Conservation (phyloP, 2,888 invertebrate genomes). For the Chymomyza amoena region DNA sequence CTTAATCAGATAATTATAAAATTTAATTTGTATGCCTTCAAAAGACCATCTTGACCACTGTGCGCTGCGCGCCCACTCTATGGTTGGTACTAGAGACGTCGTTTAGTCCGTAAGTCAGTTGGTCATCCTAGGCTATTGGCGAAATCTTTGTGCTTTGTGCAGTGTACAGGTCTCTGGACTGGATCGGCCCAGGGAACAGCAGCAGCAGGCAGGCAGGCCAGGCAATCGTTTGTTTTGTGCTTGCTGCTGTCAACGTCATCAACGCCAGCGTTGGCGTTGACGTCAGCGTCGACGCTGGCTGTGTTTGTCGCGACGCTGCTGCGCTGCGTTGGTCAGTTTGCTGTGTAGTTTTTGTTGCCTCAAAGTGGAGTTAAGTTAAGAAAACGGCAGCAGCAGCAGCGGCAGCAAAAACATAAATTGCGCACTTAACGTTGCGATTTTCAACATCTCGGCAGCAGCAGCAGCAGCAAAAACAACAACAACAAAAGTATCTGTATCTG, state of each 20-base stretch:
- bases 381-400: conserved; percentile 24
- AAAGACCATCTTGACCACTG: too few species aligned
- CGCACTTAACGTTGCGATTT: conserved; percentile 68
- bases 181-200: neutral
- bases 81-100: neutral
- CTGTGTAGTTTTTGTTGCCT: conserved; percentile 25
- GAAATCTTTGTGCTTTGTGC: neutral
- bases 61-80: neutral
- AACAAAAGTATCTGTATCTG: conserved; percentile 13
- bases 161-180: neutral
- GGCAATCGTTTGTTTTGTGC: conserved; percentile 53
- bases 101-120: neutral
- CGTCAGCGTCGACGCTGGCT: conserved; percentile 4
- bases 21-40: too few species aligned
- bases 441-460: conserved; percentile 46
- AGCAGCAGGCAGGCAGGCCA: neutral
- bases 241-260: conserved; percentile 24
- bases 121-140: neutral
- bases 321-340: conserved; percentile 38
- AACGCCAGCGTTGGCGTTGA: conserved; percentile 4
- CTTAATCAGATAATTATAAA: too few species aligned
- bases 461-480: neutral
- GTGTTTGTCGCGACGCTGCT: conserved; percentile 39
- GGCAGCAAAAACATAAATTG: conserved; percentile 56
- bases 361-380: conserved; percentile 11